Evolutionary conservation across 1,140 invertebrate species (phyloP), one percentile per base, ranked within the genome.

Genomic region (Heliconius congener): DNA sequence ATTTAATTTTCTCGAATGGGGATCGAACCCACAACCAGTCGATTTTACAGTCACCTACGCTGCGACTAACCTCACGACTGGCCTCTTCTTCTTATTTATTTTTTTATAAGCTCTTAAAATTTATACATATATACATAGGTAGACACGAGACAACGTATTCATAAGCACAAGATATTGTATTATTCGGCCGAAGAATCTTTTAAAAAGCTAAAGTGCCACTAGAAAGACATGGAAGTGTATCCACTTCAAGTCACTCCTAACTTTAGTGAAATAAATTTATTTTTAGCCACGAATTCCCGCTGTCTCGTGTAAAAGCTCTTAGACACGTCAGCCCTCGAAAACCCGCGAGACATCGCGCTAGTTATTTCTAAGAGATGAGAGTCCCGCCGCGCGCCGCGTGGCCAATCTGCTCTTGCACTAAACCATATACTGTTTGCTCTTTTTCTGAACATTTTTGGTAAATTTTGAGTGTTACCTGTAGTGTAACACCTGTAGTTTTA

Each of bases 231-330:
- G 27, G 27, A 19, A 76, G 57, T 66, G 37, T 52, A 42, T 52
- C 57, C 74, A 27, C 57, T 66, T 39, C 55, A 66, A 60, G 74
- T 76, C 57, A 66, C 74, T 76, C 42, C 57, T 52, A 34, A 76
- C 74, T 75, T 66, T 60, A 76, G 74, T 37, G 39, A 76, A 76
- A 76, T 66, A 60, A 76, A 76, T 76, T 66, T 66, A 76, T 76
- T 76, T 76, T 76, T 76, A 76, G 74, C 57, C n/a, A 60, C 74
- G n/a, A 76, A n/a, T n/a, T 66, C 42, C 74, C 57, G 66, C 57
- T 39, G 52, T 57, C 30, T 60, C 74, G 55, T 57, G 55, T 57
- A 60, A 57, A 75, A 34, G 37, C 74, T 57, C 74, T 57, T 60
- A 75, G 34, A 75, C 52, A 75, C 74, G 74, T 75, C 55, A 60